Evolutionary conservation across 1,140 invertebrate genomes (phyloP), one percentile per base, ranked within the genome.

Genomic region (Leptinotarsa texana): DNA sequence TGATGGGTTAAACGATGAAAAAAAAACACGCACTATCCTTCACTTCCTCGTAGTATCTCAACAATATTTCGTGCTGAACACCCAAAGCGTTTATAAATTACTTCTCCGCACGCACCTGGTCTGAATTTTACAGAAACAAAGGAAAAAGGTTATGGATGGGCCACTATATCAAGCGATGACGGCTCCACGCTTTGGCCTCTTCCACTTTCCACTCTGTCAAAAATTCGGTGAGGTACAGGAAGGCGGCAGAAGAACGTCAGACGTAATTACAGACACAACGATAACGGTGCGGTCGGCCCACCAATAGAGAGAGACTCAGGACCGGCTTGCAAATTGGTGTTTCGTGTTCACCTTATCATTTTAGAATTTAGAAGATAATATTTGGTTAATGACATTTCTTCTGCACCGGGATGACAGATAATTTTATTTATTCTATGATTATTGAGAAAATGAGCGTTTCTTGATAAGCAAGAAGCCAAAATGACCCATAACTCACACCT

Each of bases 201-300:
- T 57, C 51, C 51, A 57, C 51, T 42, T 42, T 42, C 33, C 33
- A 42, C n/a, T 18, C 6, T 57, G 51, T 57, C 51, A 57, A 57
- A 57, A 57, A 57, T 18, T 57, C 51, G 17, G n/a, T 17, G 51
- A 57, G 51, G 51, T 42, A 42, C 51, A 57, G 51, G 13, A 15
- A 57, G 51, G 15, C 33, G 15, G n/a, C n/a, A n/a, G 17, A 15
- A 18, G 13, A 18, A 57, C 51, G 15, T 57, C 51, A 57, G 51
- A 57, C 1, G 51, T 57, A 57, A 57, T 57, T 57, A 57, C 51
- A 17, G 51, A 15, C 51, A n/a, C 6, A 62, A 21, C 42, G 63
- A 24, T 61, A 33, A 21, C 63, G 73, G 17, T 18, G 63, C 63
- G 63, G 70, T 68, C 47, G 57, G 15, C 63, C 62, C 33, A 74